Evolutionary conservation across 2,888 invertebrate genomes (phyloP).

Genomic region (Anorthoa munda): DNA sequence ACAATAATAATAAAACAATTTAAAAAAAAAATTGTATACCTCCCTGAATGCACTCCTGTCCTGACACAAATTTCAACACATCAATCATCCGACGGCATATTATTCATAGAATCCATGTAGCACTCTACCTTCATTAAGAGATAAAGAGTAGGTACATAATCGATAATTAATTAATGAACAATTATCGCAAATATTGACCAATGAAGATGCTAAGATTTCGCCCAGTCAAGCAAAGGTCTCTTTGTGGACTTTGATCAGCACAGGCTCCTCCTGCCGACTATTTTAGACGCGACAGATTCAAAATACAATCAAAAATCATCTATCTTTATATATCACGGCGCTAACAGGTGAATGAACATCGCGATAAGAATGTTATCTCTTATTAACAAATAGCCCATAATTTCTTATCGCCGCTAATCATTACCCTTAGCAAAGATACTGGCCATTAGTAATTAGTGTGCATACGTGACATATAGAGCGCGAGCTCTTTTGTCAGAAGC

Average conservation of each 20-base stretch:
- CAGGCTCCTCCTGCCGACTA: not conserved
- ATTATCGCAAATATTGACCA: too few relatives aligned
- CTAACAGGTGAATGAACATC: conserved; percentile 77
- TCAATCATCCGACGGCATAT: too few relatives aligned
- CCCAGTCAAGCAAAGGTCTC: conserved; percentile 2
- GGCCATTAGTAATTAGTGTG: conserved; percentile 69
- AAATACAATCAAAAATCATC: conserved; percentile 15
- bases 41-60: too few relatives aligned
- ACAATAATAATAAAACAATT: too few relatives aligned
- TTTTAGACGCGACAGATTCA: not conserved
- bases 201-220: not conserved
- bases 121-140: too few relatives aligned
- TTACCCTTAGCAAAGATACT: conserved; percentile 74
- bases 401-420: conserved; percentile 83
- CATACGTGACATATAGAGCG: conserved; percentile 74
- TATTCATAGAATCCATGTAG: too few relatives aligned
- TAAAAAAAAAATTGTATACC: too few relatives aligned
- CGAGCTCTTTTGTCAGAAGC: conserved; percentile 63
- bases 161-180: too few relatives aligned
- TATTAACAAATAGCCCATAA: conserved; percentile 76
- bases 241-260: not conserved
- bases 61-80: too few relatives aligned
- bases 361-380: conserved; percentile 77
- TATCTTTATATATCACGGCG: conserved; percentile 43
- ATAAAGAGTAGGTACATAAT: too few relatives aligned